phyloP scores from a whole-genome alignment of 2,113 vertebrate species.

The Megaceryle torquata region DNA sequence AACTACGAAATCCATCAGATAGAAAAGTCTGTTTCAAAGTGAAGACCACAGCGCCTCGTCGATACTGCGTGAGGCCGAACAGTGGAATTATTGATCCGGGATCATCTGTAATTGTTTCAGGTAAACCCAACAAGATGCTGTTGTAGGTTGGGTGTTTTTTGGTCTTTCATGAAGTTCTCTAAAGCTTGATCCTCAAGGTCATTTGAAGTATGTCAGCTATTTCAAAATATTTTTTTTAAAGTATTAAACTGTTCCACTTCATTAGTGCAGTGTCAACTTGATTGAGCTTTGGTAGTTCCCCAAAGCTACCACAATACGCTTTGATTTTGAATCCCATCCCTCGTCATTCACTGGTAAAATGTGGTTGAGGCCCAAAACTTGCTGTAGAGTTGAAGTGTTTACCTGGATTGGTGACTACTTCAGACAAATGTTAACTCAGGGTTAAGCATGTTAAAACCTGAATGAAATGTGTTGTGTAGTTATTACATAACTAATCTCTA shows the following conservation, averaged over 20 bases:
- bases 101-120: slow-evolving; percentile 88
- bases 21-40: slow-evolving; percentile 98
- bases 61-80: slow-evolving; percentile 98
- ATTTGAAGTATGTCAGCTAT: background rate
- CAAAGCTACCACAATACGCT: no score
- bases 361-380: background rate
- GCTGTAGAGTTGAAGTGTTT: background rate
- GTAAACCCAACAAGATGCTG: slow-evolving; percentile 48
- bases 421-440: background rate
- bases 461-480: background rate
- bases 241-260: background rate
- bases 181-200: background rate
- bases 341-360: background rate
- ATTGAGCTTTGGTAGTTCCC: background rate
- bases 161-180: background rate
- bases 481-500: background rate
- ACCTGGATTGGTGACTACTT: background rate
- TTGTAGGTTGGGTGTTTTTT: background rate
- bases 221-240: background rate
- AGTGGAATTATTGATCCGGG: slow-evolving; percentile 93
- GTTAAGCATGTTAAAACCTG: background rate
- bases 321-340: background rate
- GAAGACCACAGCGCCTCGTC: slow-evolving; percentile 96
- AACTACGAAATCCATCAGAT: slow-evolving; percentile 95
- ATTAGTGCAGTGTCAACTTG: background rate